Evolutionary conservation across 2,113 vertebrate species (phyloP).

Genomic region (Pollimyrus isidori): DNA sequence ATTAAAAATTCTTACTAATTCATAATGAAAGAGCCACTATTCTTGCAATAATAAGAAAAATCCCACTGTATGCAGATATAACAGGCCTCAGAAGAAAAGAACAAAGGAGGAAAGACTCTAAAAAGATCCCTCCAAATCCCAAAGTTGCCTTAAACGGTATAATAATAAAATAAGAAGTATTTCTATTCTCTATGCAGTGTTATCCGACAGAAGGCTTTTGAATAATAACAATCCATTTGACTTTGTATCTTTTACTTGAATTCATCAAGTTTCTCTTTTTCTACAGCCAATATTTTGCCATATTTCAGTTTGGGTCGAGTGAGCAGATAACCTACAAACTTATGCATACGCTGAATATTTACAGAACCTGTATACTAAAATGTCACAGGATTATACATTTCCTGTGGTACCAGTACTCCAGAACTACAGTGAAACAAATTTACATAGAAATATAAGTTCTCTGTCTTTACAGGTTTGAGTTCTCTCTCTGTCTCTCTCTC

Average conservation of each 20-base stretch:
- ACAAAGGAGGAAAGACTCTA: background rate
- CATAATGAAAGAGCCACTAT: constrained; percentile 35
- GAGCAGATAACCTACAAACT: background rate
- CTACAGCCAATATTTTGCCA: background rate
- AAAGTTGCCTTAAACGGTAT: background rate
- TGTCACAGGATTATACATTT: background rate
- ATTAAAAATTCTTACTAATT: constrained; percentile 49
- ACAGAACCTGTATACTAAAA: background rate
- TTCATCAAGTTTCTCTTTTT: background rate
- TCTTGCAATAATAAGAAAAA: background rate
- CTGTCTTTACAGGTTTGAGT: background rate
- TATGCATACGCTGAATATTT: background rate
- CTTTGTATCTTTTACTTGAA: background rate
- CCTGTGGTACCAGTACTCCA: background rate
- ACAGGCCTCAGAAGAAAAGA: background rate
- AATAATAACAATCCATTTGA: background rate
- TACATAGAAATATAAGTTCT: background rate
- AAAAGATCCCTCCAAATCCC: background rate
- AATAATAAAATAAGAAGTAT: background rate
- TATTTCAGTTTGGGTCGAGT: background rate
- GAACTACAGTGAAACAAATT: background rate
- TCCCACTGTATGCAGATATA: background rate
- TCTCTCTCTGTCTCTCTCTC: background rate
- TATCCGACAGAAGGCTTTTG: background rate
- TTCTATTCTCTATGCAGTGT: background rate